Conservation (phyloP, 2,113 vertebrate genomes). For the Nansenia antarctica region DNA sequence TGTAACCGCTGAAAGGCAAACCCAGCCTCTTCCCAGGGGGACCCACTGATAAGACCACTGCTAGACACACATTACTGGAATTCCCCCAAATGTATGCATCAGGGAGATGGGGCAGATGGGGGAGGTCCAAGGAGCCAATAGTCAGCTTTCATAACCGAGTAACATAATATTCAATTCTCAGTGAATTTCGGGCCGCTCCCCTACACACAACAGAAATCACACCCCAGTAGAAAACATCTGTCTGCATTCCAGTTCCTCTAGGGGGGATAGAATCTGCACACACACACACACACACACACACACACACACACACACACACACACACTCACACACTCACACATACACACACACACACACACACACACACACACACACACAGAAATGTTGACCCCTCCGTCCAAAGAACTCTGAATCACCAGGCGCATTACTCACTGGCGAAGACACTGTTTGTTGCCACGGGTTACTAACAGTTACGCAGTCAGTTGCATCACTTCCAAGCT, state of each 20-base stretch:
- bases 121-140: neutral
- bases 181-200: slow-evolving; percentile 30
- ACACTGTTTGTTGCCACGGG: slow-evolving; percentile 58
- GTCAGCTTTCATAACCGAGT: neutral
- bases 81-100: slow-evolving; percentile 27
- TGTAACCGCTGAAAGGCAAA: too few relatives aligned
- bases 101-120: neutral
- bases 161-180: slow-evolving; percentile 27
- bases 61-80: slow-evolving; percentile 12
- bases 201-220: slow-evolving; percentile 7
- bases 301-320: neutral
- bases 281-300: neutral
- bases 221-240: slow-evolving; percentile 38
- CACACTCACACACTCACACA: slow-evolving; percentile 10
- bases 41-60: neutral
- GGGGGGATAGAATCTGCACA: neutral
- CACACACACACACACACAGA: neutral
- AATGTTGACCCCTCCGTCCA: slow-evolving; percentile 13
- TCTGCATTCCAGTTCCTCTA: neutral
- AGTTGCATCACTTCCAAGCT: slow-evolving; percentile 39
- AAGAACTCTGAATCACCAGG: slow-evolving; percentile 33
- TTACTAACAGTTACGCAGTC: slow-evolving; percentile 55
- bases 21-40: neutral
- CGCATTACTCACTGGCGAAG: slow-evolving; percentile 55
- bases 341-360: neutral